phyloP scores from a whole-genome alignment of 64 coral and sea anemone genomes.

The Platygyra sinensis region DNA sequence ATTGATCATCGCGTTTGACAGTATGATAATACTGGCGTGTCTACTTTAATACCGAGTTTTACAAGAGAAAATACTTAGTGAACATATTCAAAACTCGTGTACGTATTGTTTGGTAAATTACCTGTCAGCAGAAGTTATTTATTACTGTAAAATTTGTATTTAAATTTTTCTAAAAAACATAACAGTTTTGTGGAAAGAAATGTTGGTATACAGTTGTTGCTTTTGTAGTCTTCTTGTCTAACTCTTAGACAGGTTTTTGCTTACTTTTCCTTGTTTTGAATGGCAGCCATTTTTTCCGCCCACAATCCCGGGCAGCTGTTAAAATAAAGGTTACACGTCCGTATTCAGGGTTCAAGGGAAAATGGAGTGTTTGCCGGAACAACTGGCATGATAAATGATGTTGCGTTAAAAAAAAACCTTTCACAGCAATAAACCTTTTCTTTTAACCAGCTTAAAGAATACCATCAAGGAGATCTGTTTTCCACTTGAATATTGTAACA shows the following conservation, averaged over 20 bases:
- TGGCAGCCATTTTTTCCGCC: neutral
- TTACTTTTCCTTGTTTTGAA: neutral
- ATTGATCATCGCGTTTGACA: no score
- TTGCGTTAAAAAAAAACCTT: neutral
- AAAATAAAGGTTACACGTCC: neutral
- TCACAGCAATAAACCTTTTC: neutral
- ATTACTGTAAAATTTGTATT: neutral
- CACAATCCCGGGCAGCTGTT: neutral
- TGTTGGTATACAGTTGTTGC: neutral
- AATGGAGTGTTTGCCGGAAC: neutral
- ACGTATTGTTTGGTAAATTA: neutral
- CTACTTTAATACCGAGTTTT: no score
- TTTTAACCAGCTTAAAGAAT: no score
- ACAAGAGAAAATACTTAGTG: no score
- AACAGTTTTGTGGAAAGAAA: neutral
- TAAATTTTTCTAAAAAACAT: no score
- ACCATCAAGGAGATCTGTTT: no score
- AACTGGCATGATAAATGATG: neutral
- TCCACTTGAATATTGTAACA: no score
- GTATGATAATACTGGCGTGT: no score
- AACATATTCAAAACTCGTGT: neutral
- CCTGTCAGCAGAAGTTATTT: conserved; percentile 13
- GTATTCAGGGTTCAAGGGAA: no score
- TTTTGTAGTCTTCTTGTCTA: no score
- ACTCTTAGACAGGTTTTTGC: no score